Percentiles rank a stretch among this genome's conserved stretches.
Conservation (phyloP, 2,797 vertebrate genomes). For the Peromyscus nudipes region DNA sequence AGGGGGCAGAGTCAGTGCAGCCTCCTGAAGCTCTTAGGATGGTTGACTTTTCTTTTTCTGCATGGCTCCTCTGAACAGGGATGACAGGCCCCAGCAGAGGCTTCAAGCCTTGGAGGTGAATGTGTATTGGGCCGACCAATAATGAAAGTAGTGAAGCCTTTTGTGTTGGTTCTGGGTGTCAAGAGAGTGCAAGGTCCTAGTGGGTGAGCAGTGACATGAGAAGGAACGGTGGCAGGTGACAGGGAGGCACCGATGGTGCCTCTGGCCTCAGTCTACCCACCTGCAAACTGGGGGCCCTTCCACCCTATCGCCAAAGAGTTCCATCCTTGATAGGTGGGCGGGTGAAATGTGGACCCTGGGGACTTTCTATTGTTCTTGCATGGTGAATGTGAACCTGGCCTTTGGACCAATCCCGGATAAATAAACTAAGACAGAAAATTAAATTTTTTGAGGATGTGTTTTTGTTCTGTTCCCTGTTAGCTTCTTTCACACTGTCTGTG, state of each 20-base stretch:
- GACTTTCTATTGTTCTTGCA: neutral
- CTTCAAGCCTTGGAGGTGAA: neutral
- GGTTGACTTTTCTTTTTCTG: neutral
- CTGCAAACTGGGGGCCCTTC: neutral
- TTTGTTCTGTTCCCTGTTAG: neutral
- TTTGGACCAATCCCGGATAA: slow-evolving; percentile 1
- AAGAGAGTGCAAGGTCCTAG: neutral
- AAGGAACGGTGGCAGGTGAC: neutral
- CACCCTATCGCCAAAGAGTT: neutral
- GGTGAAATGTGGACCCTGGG: neutral
- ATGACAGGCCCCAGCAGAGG: neutral
- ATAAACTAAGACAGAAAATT: slow-evolving; percentile 69
- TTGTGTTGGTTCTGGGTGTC: slow-evolving; percentile 33
- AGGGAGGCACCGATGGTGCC: neutral
- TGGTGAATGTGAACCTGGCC: slow-evolving; percentile 32
- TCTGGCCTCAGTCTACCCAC: neutral
- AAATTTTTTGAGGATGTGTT: slow-evolving; percentile 49
- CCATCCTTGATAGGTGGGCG: neutral
- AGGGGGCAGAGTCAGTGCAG: neutral
- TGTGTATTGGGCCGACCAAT: neutral
- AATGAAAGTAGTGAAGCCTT: neutral
- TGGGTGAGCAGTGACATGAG: neutral
- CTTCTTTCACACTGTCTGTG: neutral
- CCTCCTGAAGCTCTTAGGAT: slow-evolving; percentile 18
- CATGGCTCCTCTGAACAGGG: neutral